A percentile compares a stretch with the other conserved stretches of the same genome.
Evolutionary conservation across 64 coral and sea anemone genomes (phyloP).

Genomic region (Anthopleura sola): DNA sequence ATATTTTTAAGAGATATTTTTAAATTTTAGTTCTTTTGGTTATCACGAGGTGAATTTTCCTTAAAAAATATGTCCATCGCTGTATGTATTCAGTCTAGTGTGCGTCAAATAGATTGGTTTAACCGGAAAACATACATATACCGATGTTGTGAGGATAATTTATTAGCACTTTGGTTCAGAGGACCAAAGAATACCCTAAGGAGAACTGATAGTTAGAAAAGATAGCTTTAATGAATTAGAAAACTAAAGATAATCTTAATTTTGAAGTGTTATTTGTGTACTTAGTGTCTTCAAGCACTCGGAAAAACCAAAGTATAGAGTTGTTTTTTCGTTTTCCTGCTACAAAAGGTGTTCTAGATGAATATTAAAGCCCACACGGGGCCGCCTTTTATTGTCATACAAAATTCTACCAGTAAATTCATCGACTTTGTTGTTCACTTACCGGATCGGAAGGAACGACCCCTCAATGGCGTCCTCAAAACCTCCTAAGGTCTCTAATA

Average conservation of each 20-base stretch:
- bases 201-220: neutral
- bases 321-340: neutral
- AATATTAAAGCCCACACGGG: neutral
- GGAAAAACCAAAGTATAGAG: neutral
- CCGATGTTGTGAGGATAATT: neutral
- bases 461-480: neutral
- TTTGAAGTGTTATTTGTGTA: slow-evolving; percentile 6
- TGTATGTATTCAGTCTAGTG: no score
- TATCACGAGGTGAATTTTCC: no score
- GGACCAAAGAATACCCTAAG: neutral
- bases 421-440: neutral
- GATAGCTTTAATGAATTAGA: slow-evolving; percentile 12
- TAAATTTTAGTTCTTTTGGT: no score
- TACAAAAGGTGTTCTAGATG: neutral
- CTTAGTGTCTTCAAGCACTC: neutral
- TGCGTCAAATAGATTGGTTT: neutral
- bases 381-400: neutral
- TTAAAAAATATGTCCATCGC: no score
- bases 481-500: neutral
- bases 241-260: neutral
- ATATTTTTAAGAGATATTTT: no score
- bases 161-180: neutral
- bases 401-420: neutral
- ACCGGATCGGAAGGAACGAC: neutral
- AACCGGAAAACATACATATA: no score